These are phyloP conservation scores for Arothron firmamentum DNA, from an alignment of 2,113 vertebrate genomes.

Conservation along the genomic window DNA sequence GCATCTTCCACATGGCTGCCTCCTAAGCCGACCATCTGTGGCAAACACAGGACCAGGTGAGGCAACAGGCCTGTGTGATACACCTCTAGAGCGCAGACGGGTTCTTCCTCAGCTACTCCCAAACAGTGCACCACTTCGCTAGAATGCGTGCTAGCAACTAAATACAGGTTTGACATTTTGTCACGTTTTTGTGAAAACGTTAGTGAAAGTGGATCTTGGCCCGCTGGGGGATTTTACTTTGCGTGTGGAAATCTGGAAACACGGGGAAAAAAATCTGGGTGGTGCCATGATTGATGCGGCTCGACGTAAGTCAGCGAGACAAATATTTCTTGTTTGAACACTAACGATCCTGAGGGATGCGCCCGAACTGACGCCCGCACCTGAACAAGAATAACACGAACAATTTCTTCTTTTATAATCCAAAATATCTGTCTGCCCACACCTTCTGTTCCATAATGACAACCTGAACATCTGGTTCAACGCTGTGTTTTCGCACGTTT, in stretches of 20 bases:
- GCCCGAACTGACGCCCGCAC: no score
- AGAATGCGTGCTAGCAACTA: no score
- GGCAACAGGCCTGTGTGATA: slow-evolving; percentile 60
- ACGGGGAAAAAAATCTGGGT: neutral
- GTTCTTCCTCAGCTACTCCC: slow-evolving; percentile 31
- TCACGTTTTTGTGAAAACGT: neutral
- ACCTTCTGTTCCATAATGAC: slow-evolving; percentile 14
- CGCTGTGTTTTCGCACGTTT: slow-evolving; percentile 25
- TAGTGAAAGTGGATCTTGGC: neutral
- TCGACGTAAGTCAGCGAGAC: neutral
- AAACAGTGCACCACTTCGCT: neutral
- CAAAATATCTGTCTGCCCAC: neutral
- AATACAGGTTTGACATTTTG: no score
- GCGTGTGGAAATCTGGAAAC: neutral
- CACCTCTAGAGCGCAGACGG: slow-evolving; percentile 49
- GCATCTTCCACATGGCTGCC: slow-evolving; percentile 64
- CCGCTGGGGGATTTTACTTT: neutral
- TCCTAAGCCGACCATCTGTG: slow-evolving; percentile 74
- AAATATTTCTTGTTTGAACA: neutral
- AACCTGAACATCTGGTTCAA: slow-evolving; percentile 51
- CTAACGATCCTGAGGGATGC: neutral
- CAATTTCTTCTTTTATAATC: no score
- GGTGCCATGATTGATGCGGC: neutral
- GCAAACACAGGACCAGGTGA: slow-evolving; percentile 71
- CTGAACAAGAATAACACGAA: no score